A percentile compares a stretch with the other conserved stretches of the same genome.
Conservation (phyloP, 2,797 vertebrate species). For the Danio albolineatus region DNA sequence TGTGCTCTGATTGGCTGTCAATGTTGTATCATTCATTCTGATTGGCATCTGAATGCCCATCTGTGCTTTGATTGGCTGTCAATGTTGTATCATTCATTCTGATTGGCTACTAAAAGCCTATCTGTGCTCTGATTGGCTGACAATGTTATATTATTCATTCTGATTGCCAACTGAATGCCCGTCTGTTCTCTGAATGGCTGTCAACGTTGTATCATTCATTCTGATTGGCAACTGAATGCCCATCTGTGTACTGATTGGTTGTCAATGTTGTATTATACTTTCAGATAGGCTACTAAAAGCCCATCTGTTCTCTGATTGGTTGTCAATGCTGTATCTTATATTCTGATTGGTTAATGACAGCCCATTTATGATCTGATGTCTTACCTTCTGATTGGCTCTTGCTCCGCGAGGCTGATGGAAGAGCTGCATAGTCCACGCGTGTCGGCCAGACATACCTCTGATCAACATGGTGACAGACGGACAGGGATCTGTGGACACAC, state of each 20-base stretch:
- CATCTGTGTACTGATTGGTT: too few relatives aligned
- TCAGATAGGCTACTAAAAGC: neutral
- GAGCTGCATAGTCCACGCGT: conserved; percentile 91
- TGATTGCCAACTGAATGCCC: too few relatives aligned
- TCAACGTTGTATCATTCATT: too few relatives aligned
- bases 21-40: too few relatives aligned
- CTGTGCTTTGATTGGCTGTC: neutral
- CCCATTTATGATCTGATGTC: conserved; percentile 10
- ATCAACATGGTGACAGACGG: conserved; percentile 90
- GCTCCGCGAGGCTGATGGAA: conserved; percentile 89
- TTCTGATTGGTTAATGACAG: conserved; percentile 4
- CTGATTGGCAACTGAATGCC: too few relatives aligned
- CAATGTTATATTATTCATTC: too few relatives aligned
- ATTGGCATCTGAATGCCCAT: neutral
- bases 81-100: too few relatives aligned
- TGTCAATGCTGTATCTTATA: conserved; percentile 62
- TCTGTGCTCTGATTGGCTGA: neutral
- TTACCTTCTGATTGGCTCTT: conserved; percentile 88
- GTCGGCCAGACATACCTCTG: conserved; percentile 87
- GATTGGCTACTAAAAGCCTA: neutral
- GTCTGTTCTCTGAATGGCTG: too few relatives aligned
- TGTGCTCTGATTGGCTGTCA: too few relatives aligned
- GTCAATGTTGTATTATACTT: too few relatives aligned
- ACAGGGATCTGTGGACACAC: conserved; percentile 81
- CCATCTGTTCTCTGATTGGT: too few relatives aligned